phyloP scores from a whole-genome alignment of 2,113 vertebrate genomes.

The Anhinga rufa region DNA sequence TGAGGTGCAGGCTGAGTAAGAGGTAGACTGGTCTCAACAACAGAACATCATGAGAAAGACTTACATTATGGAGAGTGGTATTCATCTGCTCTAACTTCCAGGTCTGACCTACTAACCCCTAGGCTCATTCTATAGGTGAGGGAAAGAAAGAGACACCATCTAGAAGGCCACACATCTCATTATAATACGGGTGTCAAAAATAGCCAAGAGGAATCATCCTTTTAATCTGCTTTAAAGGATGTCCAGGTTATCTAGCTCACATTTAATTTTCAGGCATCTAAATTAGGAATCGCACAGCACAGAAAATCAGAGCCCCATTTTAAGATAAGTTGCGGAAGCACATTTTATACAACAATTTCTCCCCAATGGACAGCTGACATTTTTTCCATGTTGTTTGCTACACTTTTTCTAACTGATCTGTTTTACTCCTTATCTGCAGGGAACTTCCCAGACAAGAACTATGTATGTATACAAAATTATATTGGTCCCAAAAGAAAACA shows the following conservation, averaged over 20 bases:
- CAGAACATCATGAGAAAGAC: background rate
- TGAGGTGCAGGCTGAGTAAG: rapidly evolving
- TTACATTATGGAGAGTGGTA: background rate
- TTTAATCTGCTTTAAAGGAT: background rate
- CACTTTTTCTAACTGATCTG: background rate
- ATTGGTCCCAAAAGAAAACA: background rate
- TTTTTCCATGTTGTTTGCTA: background rate
- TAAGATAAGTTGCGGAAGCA: background rate
- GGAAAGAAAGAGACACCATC: background rate
- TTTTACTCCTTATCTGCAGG: background rate
- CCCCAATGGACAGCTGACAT: background rate
- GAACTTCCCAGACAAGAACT: background rate
- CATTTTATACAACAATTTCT: background rate
- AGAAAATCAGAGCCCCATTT: background rate
- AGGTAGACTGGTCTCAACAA: background rate
- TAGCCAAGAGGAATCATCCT: background rate
- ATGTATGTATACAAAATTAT: background rate
- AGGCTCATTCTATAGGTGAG: background rate
- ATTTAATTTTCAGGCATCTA: background rate
- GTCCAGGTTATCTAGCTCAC: background rate
- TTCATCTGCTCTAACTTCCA: background rate
- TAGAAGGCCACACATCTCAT: background rate
- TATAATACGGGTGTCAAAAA: background rate
- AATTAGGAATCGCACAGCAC: background rate
- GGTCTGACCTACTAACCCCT: background rate